These are phyloP conservation scores for Corythaeola cristata DNA, from an alignment of 2,113 vertebrate species.

Conservation along the genomic window DNA sequence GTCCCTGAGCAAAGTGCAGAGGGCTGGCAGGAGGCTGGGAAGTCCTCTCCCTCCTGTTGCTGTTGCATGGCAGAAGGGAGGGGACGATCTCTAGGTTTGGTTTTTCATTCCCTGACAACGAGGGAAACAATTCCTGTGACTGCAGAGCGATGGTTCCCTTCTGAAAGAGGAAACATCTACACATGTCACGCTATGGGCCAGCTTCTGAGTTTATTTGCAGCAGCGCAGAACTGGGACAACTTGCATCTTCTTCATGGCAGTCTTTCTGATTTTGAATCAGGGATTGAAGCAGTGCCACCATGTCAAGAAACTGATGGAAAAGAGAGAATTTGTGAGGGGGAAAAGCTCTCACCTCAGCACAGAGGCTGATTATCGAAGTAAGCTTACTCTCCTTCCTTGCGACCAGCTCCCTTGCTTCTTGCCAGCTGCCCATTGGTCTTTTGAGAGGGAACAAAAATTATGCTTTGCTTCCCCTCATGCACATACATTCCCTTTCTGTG, in stretches of 20 bases:
- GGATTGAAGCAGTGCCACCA: background rate
- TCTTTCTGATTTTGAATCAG: background rate
- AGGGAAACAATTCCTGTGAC: background rate
- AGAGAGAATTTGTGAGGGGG: background rate
- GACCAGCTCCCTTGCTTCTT: background rate
- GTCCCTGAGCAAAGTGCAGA: background rate
- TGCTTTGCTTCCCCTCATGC: background rate
- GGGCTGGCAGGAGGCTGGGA: background rate
- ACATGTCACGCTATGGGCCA: background rate
- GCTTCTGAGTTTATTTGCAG: background rate
- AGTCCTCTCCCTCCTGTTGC: background rate
- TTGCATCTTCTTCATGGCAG: fast-evolving
- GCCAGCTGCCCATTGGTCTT: background rate
- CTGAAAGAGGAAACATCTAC: slow-evolving; percentile 18
- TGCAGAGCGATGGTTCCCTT: background rate
- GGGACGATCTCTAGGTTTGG: background rate
- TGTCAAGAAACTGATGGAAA: background rate
- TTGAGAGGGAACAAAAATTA: background rate
- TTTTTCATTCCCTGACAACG: background rate
- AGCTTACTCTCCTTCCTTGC: background rate
- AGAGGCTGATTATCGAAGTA: background rate
- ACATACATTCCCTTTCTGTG: background rate
- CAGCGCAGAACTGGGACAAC: background rate
- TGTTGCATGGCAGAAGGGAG: background rate
- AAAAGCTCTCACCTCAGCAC: background rate